These are phyloP conservation scores for Phylloscopus trochiloides DNA, from an alignment of 2,113 vertebrate species.

Conservation along the genomic window DNA sequence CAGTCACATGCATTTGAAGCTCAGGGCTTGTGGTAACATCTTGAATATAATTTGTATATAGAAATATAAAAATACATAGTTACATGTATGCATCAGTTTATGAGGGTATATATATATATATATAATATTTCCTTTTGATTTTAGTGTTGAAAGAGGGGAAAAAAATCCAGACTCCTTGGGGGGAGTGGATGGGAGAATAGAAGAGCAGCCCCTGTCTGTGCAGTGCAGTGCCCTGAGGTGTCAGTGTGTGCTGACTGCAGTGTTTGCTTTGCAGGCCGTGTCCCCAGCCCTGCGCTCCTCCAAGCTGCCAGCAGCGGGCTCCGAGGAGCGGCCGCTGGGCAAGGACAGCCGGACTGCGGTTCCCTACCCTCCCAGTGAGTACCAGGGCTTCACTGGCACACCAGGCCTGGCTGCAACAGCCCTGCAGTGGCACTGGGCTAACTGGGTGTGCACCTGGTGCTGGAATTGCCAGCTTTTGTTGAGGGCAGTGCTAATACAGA, in stretches of 20 bases:
- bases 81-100: fast-evolving
- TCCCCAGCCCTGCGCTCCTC: slow-evolving; percentile 86
- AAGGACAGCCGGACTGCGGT: slow-evolving; percentile 90
- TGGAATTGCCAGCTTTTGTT: not conserved
- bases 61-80: not conserved
- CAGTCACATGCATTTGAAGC: not conserved
- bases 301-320: slow-evolving; percentile 77
- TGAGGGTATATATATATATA: not conserved
- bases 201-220: fast-evolving
- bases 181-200: not conserved
- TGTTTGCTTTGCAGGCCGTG: slow-evolving; percentile 69
- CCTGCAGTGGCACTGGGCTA: not conserved
- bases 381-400: fast-evolving
- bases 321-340: slow-evolving; percentile 87
- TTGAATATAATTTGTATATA: not conserved
- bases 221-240: not conserved
- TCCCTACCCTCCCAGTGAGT: slow-evolving; percentile 94
- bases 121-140: not conserved
- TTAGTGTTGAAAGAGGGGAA: not conserved
- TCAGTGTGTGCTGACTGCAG: not conserved
- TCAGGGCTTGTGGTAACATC: not conserved
- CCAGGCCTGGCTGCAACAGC: not conserved
- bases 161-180: not conserved
- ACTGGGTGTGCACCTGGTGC: not conserved
- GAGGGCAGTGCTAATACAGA: not conserved